phyloP scores from a whole-genome alignment of 2,888 invertebrate genomes.

The Terebella lapidaria region DNA sequence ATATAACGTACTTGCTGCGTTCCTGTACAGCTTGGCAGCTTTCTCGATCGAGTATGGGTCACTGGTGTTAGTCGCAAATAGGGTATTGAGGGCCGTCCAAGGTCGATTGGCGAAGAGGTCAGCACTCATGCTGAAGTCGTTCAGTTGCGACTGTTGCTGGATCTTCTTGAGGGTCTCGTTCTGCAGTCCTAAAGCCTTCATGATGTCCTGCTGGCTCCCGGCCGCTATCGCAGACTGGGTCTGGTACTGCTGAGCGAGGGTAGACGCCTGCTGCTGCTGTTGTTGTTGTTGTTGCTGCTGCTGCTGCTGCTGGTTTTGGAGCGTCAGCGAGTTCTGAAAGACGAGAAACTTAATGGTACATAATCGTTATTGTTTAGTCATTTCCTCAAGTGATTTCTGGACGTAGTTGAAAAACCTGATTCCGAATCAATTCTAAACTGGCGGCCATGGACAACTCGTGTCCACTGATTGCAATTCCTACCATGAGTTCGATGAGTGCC shows the following conservation, averaged over 20 bases:
- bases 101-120: constrained; percentile 22
- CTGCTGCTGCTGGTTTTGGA: constrained; percentile 3
- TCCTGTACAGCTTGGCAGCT: constrained; percentile 65
- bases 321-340: constrained; percentile 8
- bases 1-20: constrained; percentile 61
- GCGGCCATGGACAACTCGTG: background rate
- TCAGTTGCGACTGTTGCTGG: constrained; percentile 17
- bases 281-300: background rate
- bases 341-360: background rate
- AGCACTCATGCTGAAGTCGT: constrained; percentile 21
- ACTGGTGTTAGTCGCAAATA: constrained; percentile 18
- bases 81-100: constrained; percentile 9
- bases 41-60: constrained; percentile 58
- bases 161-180: constrained; percentile 26
- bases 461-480: constrained; percentile 5
- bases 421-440: too few relatives aligned
- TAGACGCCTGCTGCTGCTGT: background rate
- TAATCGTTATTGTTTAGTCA: background rate
- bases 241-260: background rate
- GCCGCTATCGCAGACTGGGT: background rate
- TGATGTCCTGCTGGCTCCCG: constrained; percentile 7
- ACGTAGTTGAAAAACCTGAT: too few relatives aligned
- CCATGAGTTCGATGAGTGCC: constrained; percentile 24
- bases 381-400: background rate
- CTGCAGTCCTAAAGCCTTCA: constrained; percentile 21